Evolutionary conservation across 2,113 vertebrate species (phyloP).

Genomic region (Damaliscus lunatus): DNA sequence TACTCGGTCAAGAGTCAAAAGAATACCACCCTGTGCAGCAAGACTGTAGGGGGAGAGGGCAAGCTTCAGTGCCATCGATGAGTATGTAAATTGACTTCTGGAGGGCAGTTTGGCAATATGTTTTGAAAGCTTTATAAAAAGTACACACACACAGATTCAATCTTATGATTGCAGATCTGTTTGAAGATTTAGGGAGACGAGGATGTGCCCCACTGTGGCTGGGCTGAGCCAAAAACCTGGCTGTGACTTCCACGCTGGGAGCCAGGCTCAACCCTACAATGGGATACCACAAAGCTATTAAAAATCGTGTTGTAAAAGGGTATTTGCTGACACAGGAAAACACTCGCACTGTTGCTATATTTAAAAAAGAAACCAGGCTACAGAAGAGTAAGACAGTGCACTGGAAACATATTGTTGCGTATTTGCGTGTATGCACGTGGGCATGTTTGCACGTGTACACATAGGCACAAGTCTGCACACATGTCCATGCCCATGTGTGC

Average conservation of each 20-base stretch:
- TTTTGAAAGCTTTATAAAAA: slow-evolving; percentile 2
- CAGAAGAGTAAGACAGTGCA: neutral
- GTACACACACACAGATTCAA: neutral
- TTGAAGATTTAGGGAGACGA: neutral
- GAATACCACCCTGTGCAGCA: neutral
- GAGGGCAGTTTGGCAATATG: neutral
- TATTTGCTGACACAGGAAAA: slow-evolving; percentile 14
- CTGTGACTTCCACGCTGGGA: neutral
- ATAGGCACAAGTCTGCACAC: neutral
- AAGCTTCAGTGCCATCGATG: neutral
- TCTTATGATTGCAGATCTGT: neutral
- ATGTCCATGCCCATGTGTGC: no score
- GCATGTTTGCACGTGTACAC: neutral
- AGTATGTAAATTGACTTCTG: neutral
- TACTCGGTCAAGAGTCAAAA: neutral
- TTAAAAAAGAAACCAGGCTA: neutral
- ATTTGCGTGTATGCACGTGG: neutral
- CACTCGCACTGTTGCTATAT: neutral
- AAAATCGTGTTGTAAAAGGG: neutral
- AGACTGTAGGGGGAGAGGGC: neutral
- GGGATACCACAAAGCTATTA: neutral
- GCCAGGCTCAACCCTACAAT: neutral
- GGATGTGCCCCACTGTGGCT: neutral
- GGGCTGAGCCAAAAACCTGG: neutral
- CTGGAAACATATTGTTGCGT: neutral